Base-by-base conservation (phyloP, 30 jellyfish, hydroid and myxozoan genomes). In the Turritopsis dohrnii region DNA sequence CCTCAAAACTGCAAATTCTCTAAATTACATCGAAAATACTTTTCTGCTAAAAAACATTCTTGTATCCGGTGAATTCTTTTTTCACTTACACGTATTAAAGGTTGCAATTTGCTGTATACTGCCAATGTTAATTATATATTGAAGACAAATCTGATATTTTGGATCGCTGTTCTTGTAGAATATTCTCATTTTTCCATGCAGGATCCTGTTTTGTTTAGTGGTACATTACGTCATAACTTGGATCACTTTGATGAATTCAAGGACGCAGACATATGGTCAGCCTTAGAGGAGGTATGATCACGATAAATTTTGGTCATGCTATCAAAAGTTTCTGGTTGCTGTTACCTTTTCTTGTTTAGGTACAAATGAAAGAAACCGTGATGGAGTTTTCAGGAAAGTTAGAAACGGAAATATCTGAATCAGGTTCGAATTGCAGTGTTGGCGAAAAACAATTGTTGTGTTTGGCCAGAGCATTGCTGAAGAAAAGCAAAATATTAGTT, bases 161-260 rank as follows among this genome's bases (percentile, higher is more conserved):
- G n/a, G n/a, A n/a, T n/a, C n/a, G n/a, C n/a, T n/a, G n/a, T n/a
- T n/a, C n/a, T n/a, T n/a, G n/a, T n/a, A n/a, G n/a, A n/a, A n/a
- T n/a, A n/a, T n/a, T n/a, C n/a, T n/a, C 53, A 18, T 30, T 77
- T 69, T n/a, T 66, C 71, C 72, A n/a, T n/a, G 20, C 28, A 92
- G 97, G 97, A 92, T 71, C 97, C 97, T 17, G 96, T 87, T 13
- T 72, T 92, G 27, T 92, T 92, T 73, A 92, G 90, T 92, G 97
- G 97, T n/a, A 31, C 88, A 0, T 66, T 92, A 60, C 85, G 97
- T 25, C 71, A 69, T 66, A 92, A 92, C 82, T 75, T 92, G 8
- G 97, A 92, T 72, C 97, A 92, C 1, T 87, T 87, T 65, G 65
- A 71, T 21, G 88, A 84, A 24, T 92, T 80, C 82, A 88, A 72